Base-by-base conservation (phyloP, 2,797 vertebrate species). In the Cossypha dichroa region DNA sequence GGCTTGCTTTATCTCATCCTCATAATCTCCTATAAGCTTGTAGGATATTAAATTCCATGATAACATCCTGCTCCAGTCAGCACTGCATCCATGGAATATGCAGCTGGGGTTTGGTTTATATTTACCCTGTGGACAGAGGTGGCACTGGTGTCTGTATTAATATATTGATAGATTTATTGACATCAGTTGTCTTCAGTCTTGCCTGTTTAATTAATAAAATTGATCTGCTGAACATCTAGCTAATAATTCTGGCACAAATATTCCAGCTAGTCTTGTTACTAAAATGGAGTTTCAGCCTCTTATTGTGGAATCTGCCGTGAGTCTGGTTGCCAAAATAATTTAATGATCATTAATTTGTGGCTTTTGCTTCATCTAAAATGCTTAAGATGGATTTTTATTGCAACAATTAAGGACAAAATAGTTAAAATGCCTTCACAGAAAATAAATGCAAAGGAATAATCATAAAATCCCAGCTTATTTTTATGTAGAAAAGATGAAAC, bases 181-280 rank as follows among this genome's bases (percentile, higher is more conserved):
- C 67, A 62, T 22, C 16, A 8, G 15, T 80, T 77, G 54, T 93
- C 93, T 94, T 76, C 54, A 68, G 46, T 88, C 68, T 85, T 83
- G 67, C 66, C 79, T 59, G 46, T 48, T 95, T 90, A 84, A 84
- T 94, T 96, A 95, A 87, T 36, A 34, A 67, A 59, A 92, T 91
- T 75, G 90, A 94, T 92, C 64, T 70, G 38, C 43, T 41, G 84
- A 90, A 69, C 72, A 85, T 62, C 63, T 58, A 75, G 74, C 72
- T 90, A 70, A 66, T 88, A 75, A 73, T 94, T 94, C 81, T 91
- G 78, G 62, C 26, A 18, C 59, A 91, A 85, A 93, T 87, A 85
- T 75, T 80, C 54, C 46, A 58, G 63, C 88, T 43, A 31, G 33
- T 67, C 51, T 67, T 40, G 51, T 95, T 88, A 62, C 64, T 85